These are phyloP conservation scores for Drosophila buzzatii DNA, from an alignment of 2,888 invertebrate genomes.

Conservation along the genomic window DNA sequence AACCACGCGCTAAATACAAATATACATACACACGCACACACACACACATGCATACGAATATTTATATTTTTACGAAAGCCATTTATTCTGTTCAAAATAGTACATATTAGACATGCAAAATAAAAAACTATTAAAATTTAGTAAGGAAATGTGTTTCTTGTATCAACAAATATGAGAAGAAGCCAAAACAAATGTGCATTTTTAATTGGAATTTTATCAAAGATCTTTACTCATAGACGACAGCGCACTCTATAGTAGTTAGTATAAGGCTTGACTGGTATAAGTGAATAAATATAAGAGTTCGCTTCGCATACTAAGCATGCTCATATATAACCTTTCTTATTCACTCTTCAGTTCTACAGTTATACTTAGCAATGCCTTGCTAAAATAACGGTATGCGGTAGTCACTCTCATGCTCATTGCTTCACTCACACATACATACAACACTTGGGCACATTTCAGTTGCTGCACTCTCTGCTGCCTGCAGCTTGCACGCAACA, in stretches of 20 bases:
- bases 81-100: neutral
- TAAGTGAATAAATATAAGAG: neutral
- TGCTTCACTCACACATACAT: neutral
- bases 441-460: neutral
- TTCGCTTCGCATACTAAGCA: neutral
- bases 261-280: neutral
- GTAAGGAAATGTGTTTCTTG: constrained; percentile 10
- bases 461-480: too few species aligned
- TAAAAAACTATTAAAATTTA: neutral
- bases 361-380: neutral
- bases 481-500: neutral
- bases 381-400: neutral
- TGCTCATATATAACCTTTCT: neutral
- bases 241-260: neutral
- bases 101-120: neutral
- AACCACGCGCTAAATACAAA: constrained; percentile 48
- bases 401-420: neutral
- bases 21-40: constrained; percentile 6
- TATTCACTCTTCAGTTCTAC: neutral
- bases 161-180: neutral
- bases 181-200: neutral
- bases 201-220: neutral
- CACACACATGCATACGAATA: neutral
- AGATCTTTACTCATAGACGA: neutral
- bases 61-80: constrained; percentile 6